Conservation (phyloP, 2,888 invertebrate genomes). For the Prostheceraeus crozeri region DNA sequence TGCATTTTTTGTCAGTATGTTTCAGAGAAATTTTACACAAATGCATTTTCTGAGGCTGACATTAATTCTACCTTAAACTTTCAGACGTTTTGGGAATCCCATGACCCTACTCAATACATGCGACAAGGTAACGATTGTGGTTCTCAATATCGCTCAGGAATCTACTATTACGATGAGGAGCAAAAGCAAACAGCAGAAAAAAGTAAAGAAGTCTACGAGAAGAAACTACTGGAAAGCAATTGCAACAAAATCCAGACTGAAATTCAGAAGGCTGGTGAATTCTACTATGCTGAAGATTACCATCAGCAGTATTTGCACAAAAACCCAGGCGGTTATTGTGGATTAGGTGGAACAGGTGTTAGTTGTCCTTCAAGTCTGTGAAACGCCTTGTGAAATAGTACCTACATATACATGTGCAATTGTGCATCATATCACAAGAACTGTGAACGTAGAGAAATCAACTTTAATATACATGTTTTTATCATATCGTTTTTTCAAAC, state of each 20-base stretch:
- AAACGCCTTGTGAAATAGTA: no score
- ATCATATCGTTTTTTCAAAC: no score
- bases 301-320: constrained; percentile 56
- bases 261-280: constrained; percentile 46
- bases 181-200: constrained; percentile 46
- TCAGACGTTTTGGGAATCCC: constrained; percentile 53
- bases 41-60: no score
- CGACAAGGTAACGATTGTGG: constrained; percentile 54
- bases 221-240: constrained; percentile 42
- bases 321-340: constrained; percentile 54
- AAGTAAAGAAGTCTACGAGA: constrained; percentile 46
- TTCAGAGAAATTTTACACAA: no score
- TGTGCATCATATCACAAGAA: no score
- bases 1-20: no score
- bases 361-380: no score
- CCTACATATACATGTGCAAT: no score
- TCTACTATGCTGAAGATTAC: constrained; percentile 55
- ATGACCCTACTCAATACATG: constrained; percentile 46
- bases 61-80: no score
- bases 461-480: no score
- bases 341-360: constrained; percentile 50
- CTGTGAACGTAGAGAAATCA: no score
- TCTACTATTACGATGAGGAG: constrained; percentile 30
- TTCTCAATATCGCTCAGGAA: constrained; percentile 48
- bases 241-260: constrained; percentile 51